A percentile compares a stretch with the other conserved stretches of the same genome.
Evolutionary conservation across 2,113 vertebrate genomes (phyloP).

Genomic region (Lonchura striata): DNA sequence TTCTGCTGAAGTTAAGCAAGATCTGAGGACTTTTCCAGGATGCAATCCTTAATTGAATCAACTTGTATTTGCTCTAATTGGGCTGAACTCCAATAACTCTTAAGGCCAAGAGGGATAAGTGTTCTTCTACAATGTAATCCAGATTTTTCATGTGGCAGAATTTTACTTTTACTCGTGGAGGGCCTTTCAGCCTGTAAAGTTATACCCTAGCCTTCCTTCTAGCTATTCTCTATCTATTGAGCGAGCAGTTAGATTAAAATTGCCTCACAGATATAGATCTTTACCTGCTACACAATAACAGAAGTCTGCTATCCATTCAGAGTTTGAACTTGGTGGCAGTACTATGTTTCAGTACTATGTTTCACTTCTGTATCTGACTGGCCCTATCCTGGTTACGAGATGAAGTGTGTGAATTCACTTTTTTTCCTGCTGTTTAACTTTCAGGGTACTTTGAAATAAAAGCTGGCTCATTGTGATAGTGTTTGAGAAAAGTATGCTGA

Average conservation of each 20-base stretch:
- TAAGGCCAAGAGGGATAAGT: not conserved
- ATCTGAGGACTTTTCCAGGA: not conserved
- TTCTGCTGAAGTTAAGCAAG: slow-evolving; percentile 19
- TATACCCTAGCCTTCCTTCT: not conserved
- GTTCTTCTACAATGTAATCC: not conserved
- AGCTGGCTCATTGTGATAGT: not conserved
- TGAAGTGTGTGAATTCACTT: not conserved
- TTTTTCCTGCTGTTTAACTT: not conserved
- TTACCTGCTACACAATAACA: not conserved
- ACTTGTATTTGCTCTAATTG: slow-evolving; percentile 14
- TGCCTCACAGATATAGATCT: not conserved
- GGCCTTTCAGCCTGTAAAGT: not conserved
- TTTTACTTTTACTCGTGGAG: not conserved
- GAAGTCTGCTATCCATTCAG: not conserved
- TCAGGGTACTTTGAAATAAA: not conserved
- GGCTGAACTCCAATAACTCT: not conserved
- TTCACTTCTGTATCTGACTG: not conserved
- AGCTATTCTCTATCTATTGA: not conserved
- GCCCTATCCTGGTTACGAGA: not conserved
- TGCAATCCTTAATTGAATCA: not conserved
- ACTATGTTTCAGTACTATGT: not conserved
- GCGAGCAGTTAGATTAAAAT: not conserved
- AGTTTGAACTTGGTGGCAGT: not conserved
- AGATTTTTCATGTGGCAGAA: not conserved
- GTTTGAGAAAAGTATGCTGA: not conserved